phyloP scores from a whole-genome alignment of 1,140 invertebrate species.

The Sycobia sp. region DNA sequence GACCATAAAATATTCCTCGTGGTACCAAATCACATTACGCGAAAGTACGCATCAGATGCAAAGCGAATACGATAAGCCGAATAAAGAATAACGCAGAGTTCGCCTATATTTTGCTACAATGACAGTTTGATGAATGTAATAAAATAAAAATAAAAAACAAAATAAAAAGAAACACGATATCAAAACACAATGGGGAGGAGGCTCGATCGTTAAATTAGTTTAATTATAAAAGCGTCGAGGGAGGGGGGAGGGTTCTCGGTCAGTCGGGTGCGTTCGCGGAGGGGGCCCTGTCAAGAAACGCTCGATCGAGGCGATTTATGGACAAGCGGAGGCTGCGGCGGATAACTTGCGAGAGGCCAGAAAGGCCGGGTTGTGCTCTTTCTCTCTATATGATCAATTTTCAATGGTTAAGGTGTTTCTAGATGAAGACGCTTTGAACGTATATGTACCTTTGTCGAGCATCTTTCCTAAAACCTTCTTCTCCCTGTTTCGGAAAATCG shows the following conservation, averaged over 20 bases:
- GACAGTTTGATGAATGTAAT: neutral
- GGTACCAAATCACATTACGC: conserved; percentile 25
- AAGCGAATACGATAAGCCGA: conserved; percentile 16
- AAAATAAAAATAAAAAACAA: neutral
- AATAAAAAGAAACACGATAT: too few species aligned
- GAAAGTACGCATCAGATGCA: conserved; percentile 21
- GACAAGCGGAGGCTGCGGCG: conserved; percentile 29
- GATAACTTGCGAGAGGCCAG: conserved; percentile 51
- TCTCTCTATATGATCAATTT: conserved; percentile 46
- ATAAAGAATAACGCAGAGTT: conserved; percentile 19
- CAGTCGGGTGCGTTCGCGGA: too few species aligned
- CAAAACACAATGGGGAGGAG: conserved; percentile 3
- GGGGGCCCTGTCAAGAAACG: too few species aligned
- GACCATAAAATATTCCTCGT: conserved; percentile 11
- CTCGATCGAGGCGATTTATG: too few species aligned
- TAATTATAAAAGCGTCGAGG: conserved; percentile 17
- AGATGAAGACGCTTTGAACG: conserved; percentile 46
- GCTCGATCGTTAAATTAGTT: conserved; percentile 16
- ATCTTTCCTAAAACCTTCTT: conserved; percentile 32
- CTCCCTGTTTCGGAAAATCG: conserved; percentile 23
- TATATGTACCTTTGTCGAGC: conserved; percentile 36
- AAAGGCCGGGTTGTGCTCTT: conserved; percentile 45
- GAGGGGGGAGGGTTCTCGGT: neutral
- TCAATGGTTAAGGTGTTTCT: conserved; percentile 45
- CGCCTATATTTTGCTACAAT: conserved; percentile 34